These are phyloP conservation scores for Anthophora plumipes DNA, from an alignment of 2,888 invertebrate species.

Conservation along the genomic window DNA sequence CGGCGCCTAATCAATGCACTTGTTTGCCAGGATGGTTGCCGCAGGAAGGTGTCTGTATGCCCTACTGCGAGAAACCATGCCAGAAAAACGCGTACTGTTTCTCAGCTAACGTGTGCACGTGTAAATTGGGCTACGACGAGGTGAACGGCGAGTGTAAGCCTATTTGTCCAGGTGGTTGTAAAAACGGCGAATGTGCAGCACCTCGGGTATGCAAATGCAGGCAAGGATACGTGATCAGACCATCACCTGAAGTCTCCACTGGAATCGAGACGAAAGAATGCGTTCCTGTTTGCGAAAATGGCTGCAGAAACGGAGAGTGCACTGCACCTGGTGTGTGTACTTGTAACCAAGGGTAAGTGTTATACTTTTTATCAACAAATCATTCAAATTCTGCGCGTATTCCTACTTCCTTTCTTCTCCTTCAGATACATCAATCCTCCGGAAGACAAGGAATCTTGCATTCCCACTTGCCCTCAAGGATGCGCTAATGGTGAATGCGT, in stretches of 20 bases:
- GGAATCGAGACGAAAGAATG: conserved; percentile 76
- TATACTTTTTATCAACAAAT: background rate
- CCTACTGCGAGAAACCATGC: conserved; percentile 86
- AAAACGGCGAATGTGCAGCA: conserved; percentile 80
- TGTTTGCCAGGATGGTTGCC: conserved; percentile 88
- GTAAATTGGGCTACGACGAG: conserved; percentile 86
- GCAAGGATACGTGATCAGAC: conserved; percentile 73
- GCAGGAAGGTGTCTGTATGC: conserved; percentile 88
- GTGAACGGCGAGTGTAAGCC: conserved; percentile 85
- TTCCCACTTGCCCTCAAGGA: conserved; percentile 73
- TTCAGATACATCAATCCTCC: conserved; percentile 77
- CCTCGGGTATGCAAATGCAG: conserved; percentile 78
- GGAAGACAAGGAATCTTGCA: conserved; percentile 75
- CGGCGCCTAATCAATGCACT: conserved; percentile 88
- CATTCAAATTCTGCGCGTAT: too few relatives aligned
- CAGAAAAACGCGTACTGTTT: conserved; percentile 85
- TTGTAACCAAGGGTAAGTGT: conserved; percentile 77
- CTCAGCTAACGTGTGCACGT: conserved; percentile 87
- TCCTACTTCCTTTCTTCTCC: too few relatives aligned
- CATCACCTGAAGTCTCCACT: background rate
- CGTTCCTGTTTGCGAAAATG: conserved; percentile 79
- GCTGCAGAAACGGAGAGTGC: conserved; percentile 81
- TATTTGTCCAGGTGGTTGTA: conserved; percentile 82
- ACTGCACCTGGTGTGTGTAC: conserved; percentile 78
- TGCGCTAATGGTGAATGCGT: conserved; percentile 75